phyloP scores from a whole-genome alignment of 35 echinoderm and acorn worm species.

The Apostichopus parvimensis region DNA sequence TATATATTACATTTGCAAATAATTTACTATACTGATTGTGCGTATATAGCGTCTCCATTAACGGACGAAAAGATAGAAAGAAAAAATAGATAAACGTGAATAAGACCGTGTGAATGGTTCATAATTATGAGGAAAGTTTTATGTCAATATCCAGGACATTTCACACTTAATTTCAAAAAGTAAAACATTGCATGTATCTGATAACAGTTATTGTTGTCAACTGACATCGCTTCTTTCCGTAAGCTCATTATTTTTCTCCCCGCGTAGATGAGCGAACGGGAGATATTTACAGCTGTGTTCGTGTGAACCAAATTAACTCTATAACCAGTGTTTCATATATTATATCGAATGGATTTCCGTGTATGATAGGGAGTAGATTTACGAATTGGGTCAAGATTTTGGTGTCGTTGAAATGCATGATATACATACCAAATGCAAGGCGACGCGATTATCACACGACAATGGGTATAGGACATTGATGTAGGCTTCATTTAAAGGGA shows the following conservation, averaged over 20 bases:
- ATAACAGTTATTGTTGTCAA: background rate
- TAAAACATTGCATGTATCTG: background rate
- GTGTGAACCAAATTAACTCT: background rate
- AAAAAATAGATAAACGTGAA: too few relatives aligned
- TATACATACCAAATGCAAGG: too few relatives aligned
- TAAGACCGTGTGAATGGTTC: background rate
- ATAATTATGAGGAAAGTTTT: background rate
- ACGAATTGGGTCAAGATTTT: background rate
- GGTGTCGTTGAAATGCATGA: too few relatives aligned
- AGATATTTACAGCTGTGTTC: slow-evolving; percentile 1
- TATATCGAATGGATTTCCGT: too few relatives aligned
- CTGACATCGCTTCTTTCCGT: background rate
- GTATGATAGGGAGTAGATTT: background rate
- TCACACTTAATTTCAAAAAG: background rate
- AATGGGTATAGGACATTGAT: too few relatives aligned
- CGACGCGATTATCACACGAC: too few relatives aligned
- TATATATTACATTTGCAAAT: too few relatives aligned
- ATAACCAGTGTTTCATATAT: too few relatives aligned
- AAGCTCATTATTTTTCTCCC: background rate
- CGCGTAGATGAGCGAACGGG: background rate
- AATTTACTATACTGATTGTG: too few relatives aligned
- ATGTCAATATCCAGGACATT: background rate
- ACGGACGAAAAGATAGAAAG: too few relatives aligned
- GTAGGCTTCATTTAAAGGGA: too few relatives aligned
- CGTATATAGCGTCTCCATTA: too few relatives aligned